Base-by-base conservation (phyloP, 2,797 vertebrate genomes). In the Carcharodon carcharias region DNA sequence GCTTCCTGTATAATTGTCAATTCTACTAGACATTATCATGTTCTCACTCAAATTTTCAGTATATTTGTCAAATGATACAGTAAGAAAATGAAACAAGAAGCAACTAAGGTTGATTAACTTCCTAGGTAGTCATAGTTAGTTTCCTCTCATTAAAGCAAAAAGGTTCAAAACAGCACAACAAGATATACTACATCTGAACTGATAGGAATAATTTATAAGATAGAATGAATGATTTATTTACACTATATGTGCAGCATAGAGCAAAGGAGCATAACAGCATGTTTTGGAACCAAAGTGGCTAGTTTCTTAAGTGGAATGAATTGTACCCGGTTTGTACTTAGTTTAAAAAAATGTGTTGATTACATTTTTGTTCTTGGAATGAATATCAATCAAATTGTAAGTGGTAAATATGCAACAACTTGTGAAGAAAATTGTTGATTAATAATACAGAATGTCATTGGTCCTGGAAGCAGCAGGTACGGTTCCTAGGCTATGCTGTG, bases 181-280 rank as follows among this genome's bases (percentile, higher is more conserved):
- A 95, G 69, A 95, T 56, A 11, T 45, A 67, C 31, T 71, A 71
- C 67, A 69, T 95, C 67, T 71, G 50, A 35, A 77, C 71, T 73
- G 94, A 16, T n/a, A 31, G 69, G 18, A 65, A 5, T 77, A 71
- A 95, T 95, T 95, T 58, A 54, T 71, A 54, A 95, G 50, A 31
- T 56, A 45, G 23, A 95, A 77, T 95, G 12, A 95, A 95, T 95
- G 56, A 95, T 77, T 95, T 95, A 95, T 56, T 54, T 77, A 31
- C 8, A 56, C 14, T 31, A 40, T 16, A 73, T 77, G 69, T 54
- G 45, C 69, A 77, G 94, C 50, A 9, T 7, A 73, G 94, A 71
- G 50, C 50, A 18, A 95, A 95, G 31, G 67, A 94, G 54, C 23
- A 54, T 31, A 95, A 69, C 65, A 71, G 45, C 23, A 35, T 45